These are phyloP conservation scores for Ploceus nigricollis DNA, from an alignment of 2,113 vertebrate species.

Conservation along the genomic window DNA sequence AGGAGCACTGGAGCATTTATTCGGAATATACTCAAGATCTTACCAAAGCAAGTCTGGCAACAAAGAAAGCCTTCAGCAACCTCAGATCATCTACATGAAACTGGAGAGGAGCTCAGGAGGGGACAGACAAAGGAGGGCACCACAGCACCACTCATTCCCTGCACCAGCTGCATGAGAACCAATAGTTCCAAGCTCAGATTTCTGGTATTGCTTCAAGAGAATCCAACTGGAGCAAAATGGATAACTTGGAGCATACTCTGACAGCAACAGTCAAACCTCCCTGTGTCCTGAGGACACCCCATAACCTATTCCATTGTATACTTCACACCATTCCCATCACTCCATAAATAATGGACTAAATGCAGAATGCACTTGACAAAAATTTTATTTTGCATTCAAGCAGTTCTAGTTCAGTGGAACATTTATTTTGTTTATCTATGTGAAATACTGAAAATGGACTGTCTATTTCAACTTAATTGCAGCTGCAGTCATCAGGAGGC, in stretches of 20 bases:
- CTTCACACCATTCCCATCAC: background rate
- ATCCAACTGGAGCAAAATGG: background rate
- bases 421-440: background rate
- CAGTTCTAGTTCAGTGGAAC: background rate
- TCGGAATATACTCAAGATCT: background rate
- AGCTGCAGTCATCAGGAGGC: background rate
- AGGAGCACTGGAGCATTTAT: background rate
- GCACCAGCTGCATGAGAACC: background rate
- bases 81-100: background rate
- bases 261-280: background rate
- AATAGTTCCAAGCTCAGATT: background rate
- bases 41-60: background rate
- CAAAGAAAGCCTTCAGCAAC: background rate
- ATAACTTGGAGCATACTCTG: background rate
- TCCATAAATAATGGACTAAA: background rate
- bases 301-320: background rate
- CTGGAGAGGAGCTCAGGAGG: background rate
- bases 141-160: background rate
- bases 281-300: background rate
- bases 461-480: background rate
- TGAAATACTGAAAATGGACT: background rate
- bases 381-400: background rate
- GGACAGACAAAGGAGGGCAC: background rate
- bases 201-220: background rate
- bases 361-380: background rate